Conservation (phyloP, 2,888 invertebrate genomes). For the Clunio marinus region DNA sequence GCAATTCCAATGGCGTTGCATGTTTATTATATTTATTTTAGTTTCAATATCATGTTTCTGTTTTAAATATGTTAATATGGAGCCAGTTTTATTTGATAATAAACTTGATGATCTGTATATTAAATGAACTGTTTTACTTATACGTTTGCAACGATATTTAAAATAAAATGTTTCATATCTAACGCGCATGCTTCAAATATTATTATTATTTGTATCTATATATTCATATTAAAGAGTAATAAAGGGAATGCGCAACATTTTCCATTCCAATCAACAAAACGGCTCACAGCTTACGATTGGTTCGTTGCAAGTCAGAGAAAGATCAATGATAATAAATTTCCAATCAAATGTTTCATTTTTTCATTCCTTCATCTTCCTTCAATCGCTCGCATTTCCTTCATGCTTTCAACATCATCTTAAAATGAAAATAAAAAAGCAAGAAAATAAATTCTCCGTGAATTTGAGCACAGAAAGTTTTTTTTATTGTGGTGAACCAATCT, state of each 20-base stretch:
- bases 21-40: no score
- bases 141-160: no score
- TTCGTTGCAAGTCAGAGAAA: not conserved
- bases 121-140: no score
- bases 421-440: no score
- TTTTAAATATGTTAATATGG: no score
- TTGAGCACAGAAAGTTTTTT: not conserved
- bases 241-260: not conserved
- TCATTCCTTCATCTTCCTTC: not conserved
- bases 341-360: not conserved
- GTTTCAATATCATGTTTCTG: no score
- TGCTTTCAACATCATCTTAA: not conserved
- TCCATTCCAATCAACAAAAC: not conserved
- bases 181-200: not conserved
- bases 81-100: no score
- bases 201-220: no score
- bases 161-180: not conserved
- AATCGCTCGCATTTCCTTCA: not conserved
- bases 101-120: no score
- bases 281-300: conserved; percentile 9
- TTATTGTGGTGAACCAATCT: conserved; percentile 8
- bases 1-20: not conserved
- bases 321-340: conserved; percentile 34
- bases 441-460: not conserved
- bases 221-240: not conserved